Evolutionary conservation across 2,113 vertebrate species (phyloP).

Genomic region (Puffinus mauretanicus): DNA sequence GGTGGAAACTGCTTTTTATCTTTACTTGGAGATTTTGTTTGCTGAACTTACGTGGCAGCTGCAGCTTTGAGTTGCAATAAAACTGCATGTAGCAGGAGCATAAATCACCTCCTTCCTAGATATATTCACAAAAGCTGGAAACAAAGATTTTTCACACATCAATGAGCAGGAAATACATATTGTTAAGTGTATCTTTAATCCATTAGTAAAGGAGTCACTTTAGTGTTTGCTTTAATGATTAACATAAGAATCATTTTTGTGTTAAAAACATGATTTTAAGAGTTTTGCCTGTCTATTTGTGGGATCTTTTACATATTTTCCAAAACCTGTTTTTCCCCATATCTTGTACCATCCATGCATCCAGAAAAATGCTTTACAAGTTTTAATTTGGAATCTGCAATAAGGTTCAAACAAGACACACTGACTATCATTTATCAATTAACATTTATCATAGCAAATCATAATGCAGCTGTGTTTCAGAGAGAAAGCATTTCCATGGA

Average conservation of each 20-base stretch:
- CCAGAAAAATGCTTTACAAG: background rate
- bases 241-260: background rate
- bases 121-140: background rate
- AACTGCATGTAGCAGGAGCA: background rate
- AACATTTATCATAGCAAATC: slow-evolving; percentile 64
- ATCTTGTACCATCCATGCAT: background rate
- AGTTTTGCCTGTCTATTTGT: background rate
- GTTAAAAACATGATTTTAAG: background rate
- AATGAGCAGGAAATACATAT: background rate
- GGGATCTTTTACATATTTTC: background rate
- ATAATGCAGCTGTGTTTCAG: slow-evolving; percentile 57
- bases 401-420: slow-evolving; percentile 37
- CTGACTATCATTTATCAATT: slow-evolving; percentile 67
- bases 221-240: background rate
- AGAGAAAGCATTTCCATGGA: slow-evolving; percentile 56
- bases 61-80: background rate
- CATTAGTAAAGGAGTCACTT: background rate
- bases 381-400: slow-evolving; percentile 37
- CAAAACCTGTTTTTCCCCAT: background rate
- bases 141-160: background rate
- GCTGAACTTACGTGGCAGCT: background rate
- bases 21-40: background rate
- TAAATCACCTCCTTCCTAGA: background rate
- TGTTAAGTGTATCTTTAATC: background rate
- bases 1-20: background rate